Base-by-base conservation (phyloP, 2,888 invertebrate genomes). In the Leptinotarsa juncta region DNA sequence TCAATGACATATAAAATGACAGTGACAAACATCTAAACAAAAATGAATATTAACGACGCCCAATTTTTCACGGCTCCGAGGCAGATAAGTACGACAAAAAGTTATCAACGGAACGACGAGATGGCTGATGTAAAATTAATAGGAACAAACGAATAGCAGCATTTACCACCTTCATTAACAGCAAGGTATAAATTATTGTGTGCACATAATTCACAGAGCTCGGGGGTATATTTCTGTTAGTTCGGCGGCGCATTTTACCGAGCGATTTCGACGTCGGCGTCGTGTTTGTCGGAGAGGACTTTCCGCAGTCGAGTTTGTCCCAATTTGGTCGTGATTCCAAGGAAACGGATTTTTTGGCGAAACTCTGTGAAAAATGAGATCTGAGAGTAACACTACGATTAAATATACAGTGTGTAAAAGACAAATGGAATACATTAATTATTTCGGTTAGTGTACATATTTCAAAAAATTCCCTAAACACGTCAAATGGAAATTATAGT, bases 141-240 rank as follows among this genome's bases (percentile, higher is more conserved):
- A 82, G 82, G 78, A 80, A 81, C 83, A 82, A 85, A 82, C 83
- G 83, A 83, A 83, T 81, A 83, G 80, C 80, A 83, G 84, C 86
- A 84, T 86, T 86, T 86, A 86, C 86, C 86, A 85, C 85, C 86
- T 86, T 86, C 85, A 86, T 86, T 86, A 86, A 84, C 85, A 82
- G 82, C 81, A 83, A 79, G 81, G 82, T 84, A 86, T 86, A 87
- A 87, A 87, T 87, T 86, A 86, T 85, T 85, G 82, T 82, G 84
- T 82, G 82, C 80, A 82, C 84, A 84, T 86, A 86, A 86, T 85
- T 85, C 85, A 86, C 85, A 80, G 80, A 76, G 83, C 85, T 83
- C 82, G 78, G 76, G 84, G 85, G 85, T 83, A 85, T 86, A 86
- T 86, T 86, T 86, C 84, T 86, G 83, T 84, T 79, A 77, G 77